These are phyloP conservation scores for Rhamnusium bicolor DNA, from an alignment of 2,888 invertebrate species.

Conservation along the genomic window DNA sequence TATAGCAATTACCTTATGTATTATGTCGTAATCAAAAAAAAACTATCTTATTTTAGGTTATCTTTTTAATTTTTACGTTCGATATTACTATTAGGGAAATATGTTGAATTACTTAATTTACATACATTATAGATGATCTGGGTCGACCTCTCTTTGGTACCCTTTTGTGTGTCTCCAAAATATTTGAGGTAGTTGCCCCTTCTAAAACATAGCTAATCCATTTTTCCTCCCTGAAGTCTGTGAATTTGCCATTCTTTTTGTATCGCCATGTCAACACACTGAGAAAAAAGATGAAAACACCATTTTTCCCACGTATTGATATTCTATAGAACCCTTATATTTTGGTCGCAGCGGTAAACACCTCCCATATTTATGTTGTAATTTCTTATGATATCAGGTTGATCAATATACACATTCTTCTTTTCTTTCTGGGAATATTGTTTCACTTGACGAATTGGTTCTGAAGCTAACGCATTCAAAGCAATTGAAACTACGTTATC, in stretches of 20 bases:
- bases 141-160: too few species aligned
- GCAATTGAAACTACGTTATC: slow-evolving; percentile 41
- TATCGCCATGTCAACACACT: slow-evolving; percentile 49
- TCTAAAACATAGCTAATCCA: background rate
- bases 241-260: slow-evolving; percentile 56
- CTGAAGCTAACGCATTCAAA: background rate
- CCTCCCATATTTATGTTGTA: slow-evolving; percentile 51
- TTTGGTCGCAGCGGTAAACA: slow-evolving; percentile 49
- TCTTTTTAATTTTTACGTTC: too few species aligned
- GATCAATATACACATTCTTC: slow-evolving; percentile 22
- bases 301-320: slow-evolving; percentile 54
- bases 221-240: slow-evolving; percentile 37
- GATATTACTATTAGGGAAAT: too few species aligned
- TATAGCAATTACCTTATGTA: too few species aligned
- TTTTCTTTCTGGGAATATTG: slow-evolving; percentile 46
- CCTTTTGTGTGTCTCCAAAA: too few species aligned
- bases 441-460: slow-evolving; percentile 3
- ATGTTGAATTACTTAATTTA: too few species aligned
- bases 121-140: too few species aligned
- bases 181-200: too few species aligned
- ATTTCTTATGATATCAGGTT: slow-evolving; percentile 43
- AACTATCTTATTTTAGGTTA: too few species aligned
- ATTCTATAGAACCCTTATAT: slow-evolving; percentile 50
- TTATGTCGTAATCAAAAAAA: too few species aligned
- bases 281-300: slow-evolving; percentile 51